A percentile compares a stretch with the other conserved stretches of the same genome.
Conservation (phyloP, 2,797 vertebrate genomes). For the Orestias chungarensis region DNA sequence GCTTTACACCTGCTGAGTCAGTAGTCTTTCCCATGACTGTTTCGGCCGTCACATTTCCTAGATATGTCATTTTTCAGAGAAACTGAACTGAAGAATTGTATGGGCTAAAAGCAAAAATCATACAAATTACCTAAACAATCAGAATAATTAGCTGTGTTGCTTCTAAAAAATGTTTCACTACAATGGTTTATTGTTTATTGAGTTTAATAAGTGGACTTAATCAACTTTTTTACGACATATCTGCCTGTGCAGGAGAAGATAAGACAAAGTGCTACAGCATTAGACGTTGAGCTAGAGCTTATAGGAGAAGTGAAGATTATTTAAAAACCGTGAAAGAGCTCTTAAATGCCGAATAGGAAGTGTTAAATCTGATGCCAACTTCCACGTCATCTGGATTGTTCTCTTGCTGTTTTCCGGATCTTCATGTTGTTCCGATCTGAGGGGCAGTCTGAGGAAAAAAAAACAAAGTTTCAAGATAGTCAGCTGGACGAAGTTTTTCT, state of each 20-base stretch:
- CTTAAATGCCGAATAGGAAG: background rate
- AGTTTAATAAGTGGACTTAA: background rate
- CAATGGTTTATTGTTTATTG: too few species aligned
- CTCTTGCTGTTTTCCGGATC: constrained; percentile 32
- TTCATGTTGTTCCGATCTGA: constrained; percentile 83
- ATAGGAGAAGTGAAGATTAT: background rate
- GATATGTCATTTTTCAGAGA: background rate
- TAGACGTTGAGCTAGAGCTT: constrained; percentile 1
- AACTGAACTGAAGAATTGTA: background rate
- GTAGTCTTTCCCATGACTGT: background rate
- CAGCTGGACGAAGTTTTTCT: constrained; percentile 30
- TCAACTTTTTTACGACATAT: background rate
- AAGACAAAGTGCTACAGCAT: background rate
- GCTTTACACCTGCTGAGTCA: constrained; percentile 1
- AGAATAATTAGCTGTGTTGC: background rate
- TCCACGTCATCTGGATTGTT: constrained; percentile 32
- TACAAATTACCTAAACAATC: background rate
- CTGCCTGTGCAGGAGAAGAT: background rate
- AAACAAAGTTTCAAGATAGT: constrained; percentile 54
- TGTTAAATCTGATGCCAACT: background rate
- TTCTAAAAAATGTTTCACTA: background rate
- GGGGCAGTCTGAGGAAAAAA: constrained; percentile 86
- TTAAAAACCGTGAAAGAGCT: constrained; percentile 4
- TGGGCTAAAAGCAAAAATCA: background rate
- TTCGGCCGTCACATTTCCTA: background rate